phyloP scores from a whole-genome alignment of 1,140 invertebrate species.

The Notospermus geniculatus region DNA sequence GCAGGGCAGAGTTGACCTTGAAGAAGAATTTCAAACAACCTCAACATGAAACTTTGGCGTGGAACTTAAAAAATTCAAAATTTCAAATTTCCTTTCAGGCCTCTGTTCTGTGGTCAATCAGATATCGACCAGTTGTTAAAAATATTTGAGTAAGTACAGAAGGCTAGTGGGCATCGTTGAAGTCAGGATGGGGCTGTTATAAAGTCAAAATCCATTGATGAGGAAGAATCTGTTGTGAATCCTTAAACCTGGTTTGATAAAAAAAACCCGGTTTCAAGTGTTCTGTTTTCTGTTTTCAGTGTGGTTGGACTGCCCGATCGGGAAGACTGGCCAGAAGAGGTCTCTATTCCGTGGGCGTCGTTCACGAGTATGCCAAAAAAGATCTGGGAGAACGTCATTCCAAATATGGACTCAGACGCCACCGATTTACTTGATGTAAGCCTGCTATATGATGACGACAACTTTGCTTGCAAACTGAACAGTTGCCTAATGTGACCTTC shows the following conservation, averaged over 20 bases:
- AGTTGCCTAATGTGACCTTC: no score
- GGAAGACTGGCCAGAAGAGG: slow-evolving; percentile 56
- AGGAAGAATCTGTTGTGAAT: not conserved
- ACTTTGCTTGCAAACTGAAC: no score
- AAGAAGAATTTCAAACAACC: no score
- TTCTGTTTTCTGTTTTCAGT: slow-evolving; percentile 29
- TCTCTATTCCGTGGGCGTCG: slow-evolving; percentile 85
- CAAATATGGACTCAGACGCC: slow-evolving; percentile 87
- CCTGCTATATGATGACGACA: not conserved
- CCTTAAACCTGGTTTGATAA: not conserved
- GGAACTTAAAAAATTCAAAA: no score
- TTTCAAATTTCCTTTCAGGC: slow-evolving; percentile 48
- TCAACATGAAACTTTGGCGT: no score
- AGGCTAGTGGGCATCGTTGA: not conserved
- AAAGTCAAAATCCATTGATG: not conserved
- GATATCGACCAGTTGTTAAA: slow-evolving; percentile 56
- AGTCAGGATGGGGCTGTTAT: not conserved
- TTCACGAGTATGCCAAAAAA: slow-evolving; percentile 38
- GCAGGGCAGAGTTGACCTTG: no score
- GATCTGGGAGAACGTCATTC: slow-evolving; percentile 67
- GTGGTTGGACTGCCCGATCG: slow-evolving; percentile 49
- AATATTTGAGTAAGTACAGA: slow-evolving; percentile 65
- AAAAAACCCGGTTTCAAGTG: not conserved
- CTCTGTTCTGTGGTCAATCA: slow-evolving; percentile 55
- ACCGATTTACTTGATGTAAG: slow-evolving; percentile 80